phyloP scores from a whole-genome alignment of 2,113 vertebrate species.

The Rhagologus leucostigma region DNA sequence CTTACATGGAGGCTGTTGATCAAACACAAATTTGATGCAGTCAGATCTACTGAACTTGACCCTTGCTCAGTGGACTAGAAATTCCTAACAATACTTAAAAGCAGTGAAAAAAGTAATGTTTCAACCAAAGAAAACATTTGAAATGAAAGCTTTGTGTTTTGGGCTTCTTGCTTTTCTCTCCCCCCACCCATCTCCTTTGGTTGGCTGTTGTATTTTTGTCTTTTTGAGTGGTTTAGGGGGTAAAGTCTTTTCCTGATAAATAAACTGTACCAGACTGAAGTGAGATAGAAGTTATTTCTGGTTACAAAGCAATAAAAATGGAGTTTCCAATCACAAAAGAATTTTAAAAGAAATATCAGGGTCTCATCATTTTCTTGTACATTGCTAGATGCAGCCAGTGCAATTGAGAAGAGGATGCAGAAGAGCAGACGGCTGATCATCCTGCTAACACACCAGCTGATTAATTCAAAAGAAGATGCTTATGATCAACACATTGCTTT shows the following conservation, averaged over 20 bases:
- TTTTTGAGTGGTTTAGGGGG: not conserved
- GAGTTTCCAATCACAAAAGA: not conserved
- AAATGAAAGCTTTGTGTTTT: not conserved
- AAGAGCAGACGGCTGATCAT: constrained; percentile 71
- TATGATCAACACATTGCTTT: constrained; percentile 73
- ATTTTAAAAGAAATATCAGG: not conserved
- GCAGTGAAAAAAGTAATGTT: not conserved
- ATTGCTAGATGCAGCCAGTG: constrained; percentile 48
- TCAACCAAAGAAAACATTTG: not conserved
- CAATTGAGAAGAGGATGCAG: constrained; percentile 61
- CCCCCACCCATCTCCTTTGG: not conserved
- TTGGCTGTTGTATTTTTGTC: not conserved
- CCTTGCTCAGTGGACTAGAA: not conserved
- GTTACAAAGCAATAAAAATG: not conserved
- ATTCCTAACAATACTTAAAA: not conserved
- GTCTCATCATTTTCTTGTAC: not conserved
- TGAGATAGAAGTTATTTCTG: not conserved
- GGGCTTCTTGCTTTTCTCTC: not conserved
- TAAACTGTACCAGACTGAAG: not conserved
- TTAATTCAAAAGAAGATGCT: constrained; percentile 11
- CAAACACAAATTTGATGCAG: not conserved
- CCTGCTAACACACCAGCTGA: constrained; percentile 45
- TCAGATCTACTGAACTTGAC: not conserved
- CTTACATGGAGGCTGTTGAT: not conserved
- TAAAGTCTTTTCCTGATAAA: not conserved